Evolutionary conservation across 1,140 invertebrate species (phyloP), one percentile per base, ranked within the genome.

Genomic region (Rhagoletis zephyria): DNA sequence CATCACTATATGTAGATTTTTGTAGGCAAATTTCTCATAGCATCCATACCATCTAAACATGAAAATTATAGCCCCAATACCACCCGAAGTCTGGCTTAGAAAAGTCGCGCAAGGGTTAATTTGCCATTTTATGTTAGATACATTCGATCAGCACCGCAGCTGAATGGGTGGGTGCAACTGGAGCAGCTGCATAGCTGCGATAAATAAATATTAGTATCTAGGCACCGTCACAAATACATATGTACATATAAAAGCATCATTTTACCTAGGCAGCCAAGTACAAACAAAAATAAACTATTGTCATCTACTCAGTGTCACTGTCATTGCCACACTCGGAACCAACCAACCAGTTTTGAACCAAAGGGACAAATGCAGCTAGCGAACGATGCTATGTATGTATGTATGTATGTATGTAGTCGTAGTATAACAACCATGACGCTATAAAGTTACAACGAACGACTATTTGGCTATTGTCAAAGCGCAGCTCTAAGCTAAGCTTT

Each of bases 401-500:
- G 51, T 67, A 67, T 30, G 65, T 67, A 67, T 67, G 4, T 9
- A 30, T 30, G 51, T 7, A 56, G 51, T 56, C 51, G 51, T 9
- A 9, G 30, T 67, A 12, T 40, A 67, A 81, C 45, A 81, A 30
- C 74, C 45, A 81, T 56, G 56, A 81, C 3, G 48, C 74, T 40
- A 74, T 74, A 45, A 48, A 81, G 19, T 14, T 56, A 51, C 74
- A 81, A 59, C 45, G 48, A 56, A 59, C 48, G 30, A 19, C 48
- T 16, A 81, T 59, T 51, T 81, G 48, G n/a, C 74, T 81, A 81
- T 81, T 81, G 74, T 81, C 45, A 81, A 81, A 81, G 74, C 74
- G 74, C 48, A 51, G 10, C 74, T 81, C 48, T 81, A 56, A 81
- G 74, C 48, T 81, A 56, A 81, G 74, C 74, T 81, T 81, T 81